Evolutionary conservation across 1,140 invertebrate species (phyloP).

Genomic region (Panulirus ornatus): DNA sequence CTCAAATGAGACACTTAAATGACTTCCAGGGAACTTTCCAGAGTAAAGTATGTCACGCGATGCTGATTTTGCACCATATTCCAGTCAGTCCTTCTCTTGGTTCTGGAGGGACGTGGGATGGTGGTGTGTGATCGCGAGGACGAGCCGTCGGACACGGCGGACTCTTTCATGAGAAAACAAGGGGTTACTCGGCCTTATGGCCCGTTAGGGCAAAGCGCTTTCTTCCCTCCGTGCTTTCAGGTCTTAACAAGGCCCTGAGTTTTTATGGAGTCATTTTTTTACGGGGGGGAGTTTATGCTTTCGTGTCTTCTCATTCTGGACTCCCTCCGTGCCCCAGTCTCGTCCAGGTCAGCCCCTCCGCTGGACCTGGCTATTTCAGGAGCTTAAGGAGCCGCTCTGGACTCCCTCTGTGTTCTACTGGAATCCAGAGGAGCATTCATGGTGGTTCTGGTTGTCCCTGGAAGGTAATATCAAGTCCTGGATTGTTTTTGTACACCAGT

Average conservation of each 20-base stretch:
- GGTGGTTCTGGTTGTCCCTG: too few relatives aligned
- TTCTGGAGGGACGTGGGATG: neutral
- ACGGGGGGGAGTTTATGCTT: too few relatives aligned
- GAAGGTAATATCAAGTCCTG: too few relatives aligned
- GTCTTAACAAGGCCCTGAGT: neutral
- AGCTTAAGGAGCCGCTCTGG: too few relatives aligned
- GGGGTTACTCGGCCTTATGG: neutral
- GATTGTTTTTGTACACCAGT: too few relatives aligned
- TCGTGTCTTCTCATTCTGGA: too few relatives aligned
- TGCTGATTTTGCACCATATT: neutral
- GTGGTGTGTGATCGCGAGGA: neutral
- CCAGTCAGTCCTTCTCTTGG: neutral
- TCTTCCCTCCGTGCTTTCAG: neutral
- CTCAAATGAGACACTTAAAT: constrained; percentile 6
- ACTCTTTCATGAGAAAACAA: neutral
- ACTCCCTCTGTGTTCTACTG: too few relatives aligned
- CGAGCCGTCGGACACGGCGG: neutral
- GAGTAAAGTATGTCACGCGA: neutral
- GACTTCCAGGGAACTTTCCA: neutral
- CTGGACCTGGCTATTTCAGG: too few relatives aligned
- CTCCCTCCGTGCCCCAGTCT: too few relatives aligned
- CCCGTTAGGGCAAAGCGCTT: neutral
- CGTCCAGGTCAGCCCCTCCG: too few relatives aligned
- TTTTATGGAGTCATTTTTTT: constrained; percentile 1
- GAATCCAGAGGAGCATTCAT: too few relatives aligned